Base-by-base conservation (phyloP, 1,140 invertebrate species). In the Lethrus apterus region DNA sequence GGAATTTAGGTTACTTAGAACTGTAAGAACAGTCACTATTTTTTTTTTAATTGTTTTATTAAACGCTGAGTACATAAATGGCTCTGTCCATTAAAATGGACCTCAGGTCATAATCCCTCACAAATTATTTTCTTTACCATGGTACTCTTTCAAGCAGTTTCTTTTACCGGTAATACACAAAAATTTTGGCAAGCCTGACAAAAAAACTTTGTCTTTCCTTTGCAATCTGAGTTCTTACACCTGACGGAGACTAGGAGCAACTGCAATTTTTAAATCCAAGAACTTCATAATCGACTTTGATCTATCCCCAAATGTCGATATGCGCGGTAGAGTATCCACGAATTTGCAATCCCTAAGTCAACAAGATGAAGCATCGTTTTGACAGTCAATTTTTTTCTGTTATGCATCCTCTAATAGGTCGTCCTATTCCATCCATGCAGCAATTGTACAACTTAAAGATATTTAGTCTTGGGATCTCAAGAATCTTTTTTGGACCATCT, bases 291-390 rank as follows among this genome's bases (percentile, higher is more conserved):
- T n/a, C n/a, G n/a, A 10, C 4, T 20, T 38, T 38, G 4, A 8
- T 43, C 11, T 19, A 11, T 4, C 18, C 24, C 2, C 35, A 36
- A 11, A 14, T 43, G 8, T 34, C 13, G 9, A 33, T 44, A 13
- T 8, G 8, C 17, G 17, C 35, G 11, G 32, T 50, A 50, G 9
- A 31, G 14, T 17, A 44, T 21, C 48, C 48, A 50, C 19, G 48
- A 29, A 35, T 51, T 51, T 26, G 23, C 35, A 11, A 46, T 19
- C 41, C 14, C 36, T 31, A 51, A 42, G 20, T 51, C 44, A 51
- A 47, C 4, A n/a, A 44, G 23, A 47, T 47, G 44, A 15, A 46
- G 14, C 26, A 50, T 45, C 11, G 20, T 13, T 40, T 34, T 47
- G 2, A 44, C 40, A 14, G 40, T 48, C 46, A 38, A 44, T 48